Base-by-base conservation (phyloP, 2,797 vertebrate species). In the Anas georgica region DNA sequence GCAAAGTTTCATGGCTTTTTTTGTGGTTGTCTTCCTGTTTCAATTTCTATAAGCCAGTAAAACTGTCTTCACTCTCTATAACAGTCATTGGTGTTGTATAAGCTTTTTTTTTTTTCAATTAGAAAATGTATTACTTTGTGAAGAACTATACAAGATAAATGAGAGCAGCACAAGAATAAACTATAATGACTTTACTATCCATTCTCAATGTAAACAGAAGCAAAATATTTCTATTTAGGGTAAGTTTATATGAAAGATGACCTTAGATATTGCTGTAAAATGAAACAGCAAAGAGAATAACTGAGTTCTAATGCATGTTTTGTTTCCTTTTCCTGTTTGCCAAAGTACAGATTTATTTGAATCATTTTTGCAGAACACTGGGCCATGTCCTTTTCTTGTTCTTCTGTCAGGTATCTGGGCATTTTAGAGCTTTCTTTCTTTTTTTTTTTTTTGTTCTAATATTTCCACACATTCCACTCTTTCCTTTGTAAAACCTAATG, bases 401-500 rank as follows among this genome's bases (percentile, higher is more conserved):
- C 72, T 91, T 92, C 79, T 94, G 46, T 95, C 89, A 79, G 73
- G 29, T 76, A 62, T 62, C 64, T 83, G 55, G 25, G 14, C 35
- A 60, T 93, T 92, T 83, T 69, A 81, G 66, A 93, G 54, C 69
- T 70, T 90, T 58, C 78, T 46, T 60, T 84, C 54, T 66, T 60
- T 86, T 86, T 46, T 80, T 85, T 63, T 39, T 95, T 92, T 90
- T 68, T 83, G 22, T 91, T 91, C 72, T 94, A 92, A 91, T 82
- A 76, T 95, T 90, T 80, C 35, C 90, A 72, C 37, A 69, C 43
- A 82, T 90, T 94, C 54, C 17, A 46, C 33, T 70, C n/a, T 79
- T n/a, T 94, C 59, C 48, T 96, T 96, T 96, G 78, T 96, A 75
- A 96, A 88, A 94, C 4, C 41, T 87, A 93, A 73, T 79, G 52